These are phyloP conservation scores for Reinhardtius hippoglossoides DNA, from an alignment of 2,113 vertebrate species.

Conservation along the genomic window DNA sequence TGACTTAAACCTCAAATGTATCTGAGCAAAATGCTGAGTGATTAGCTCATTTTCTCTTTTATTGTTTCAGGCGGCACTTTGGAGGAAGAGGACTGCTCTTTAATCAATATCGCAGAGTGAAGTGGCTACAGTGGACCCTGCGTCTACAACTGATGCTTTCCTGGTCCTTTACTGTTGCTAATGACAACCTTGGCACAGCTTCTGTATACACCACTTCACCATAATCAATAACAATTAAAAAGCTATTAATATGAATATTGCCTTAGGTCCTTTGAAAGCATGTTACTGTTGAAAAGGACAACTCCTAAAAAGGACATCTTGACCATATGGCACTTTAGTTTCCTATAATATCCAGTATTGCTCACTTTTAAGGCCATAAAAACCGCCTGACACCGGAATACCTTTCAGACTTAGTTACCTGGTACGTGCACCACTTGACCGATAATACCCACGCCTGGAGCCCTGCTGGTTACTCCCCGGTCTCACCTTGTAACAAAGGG, in stretches of 20 bases:
- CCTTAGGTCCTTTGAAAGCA: constrained; percentile 13
- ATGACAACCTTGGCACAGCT: constrained; percentile 9
- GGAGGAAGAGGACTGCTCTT: constrained; percentile 15
- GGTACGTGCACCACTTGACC: neutral
- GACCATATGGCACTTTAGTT: neutral
- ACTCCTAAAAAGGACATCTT: neutral
- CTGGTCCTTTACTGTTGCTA: constrained; percentile 12
- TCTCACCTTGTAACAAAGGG: too few species aligned
- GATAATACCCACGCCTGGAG: too few species aligned
- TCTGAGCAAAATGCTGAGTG: constrained; percentile 14
- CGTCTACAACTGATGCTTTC: constrained; percentile 9
- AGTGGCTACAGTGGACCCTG: constrained; percentile 5
- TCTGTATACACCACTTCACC: constrained; percentile 14
- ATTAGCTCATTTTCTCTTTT: constrained; percentile 22
- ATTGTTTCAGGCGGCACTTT: constrained; percentile 35
- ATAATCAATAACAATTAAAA: constrained; percentile 56
- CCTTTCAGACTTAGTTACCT: too few species aligned
- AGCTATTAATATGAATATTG: constrained; percentile 35
- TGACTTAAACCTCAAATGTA: constrained; percentile 24
- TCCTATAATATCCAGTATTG: neutral
- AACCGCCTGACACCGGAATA: too few species aligned
- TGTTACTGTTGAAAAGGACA: constrained; percentile 10
- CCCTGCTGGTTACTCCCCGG: too few species aligned
- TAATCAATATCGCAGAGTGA: constrained; percentile 16
- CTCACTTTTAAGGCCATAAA: too few species aligned